These are phyloP conservation scores for Diadegma fenestrale DNA, from an alignment of 2,888 invertebrate species.

Conservation along the genomic window DNA sequence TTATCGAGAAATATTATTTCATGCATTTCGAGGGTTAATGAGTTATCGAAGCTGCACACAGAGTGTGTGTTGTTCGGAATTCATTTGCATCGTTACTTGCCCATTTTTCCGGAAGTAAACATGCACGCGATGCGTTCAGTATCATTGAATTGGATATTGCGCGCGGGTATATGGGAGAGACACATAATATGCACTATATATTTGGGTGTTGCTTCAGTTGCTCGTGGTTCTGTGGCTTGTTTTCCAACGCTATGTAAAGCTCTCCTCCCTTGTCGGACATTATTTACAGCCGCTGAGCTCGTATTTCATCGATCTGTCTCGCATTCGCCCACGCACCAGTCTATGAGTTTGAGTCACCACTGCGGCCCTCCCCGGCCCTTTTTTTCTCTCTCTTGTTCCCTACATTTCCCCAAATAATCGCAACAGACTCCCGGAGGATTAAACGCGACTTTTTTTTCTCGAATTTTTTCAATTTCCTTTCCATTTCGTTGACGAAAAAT, in stretches of 20 bases:
- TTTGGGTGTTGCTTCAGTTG: constrained; percentile 30
- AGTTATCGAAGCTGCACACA: constrained; percentile 12
- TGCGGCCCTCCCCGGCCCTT: not conserved
- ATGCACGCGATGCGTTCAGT: constrained; percentile 2
- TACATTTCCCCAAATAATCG: constrained; percentile 28
- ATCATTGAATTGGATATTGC: constrained; percentile 34
- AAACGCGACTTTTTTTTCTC: constrained; percentile 13
- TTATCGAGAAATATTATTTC: not conserved
- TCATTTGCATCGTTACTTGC: constrained; percentile 28
- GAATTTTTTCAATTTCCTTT: not conserved
- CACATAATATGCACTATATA: constrained; percentile 3
- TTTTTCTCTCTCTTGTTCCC: constrained; percentile 14
- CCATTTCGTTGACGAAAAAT: too few species aligned
- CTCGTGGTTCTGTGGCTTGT: not conserved
- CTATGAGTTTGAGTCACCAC: constrained; percentile 28
- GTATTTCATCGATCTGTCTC: constrained; percentile 70
- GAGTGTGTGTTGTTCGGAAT: not conserved
- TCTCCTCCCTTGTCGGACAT: constrained; percentile 60
- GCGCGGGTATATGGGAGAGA: not conserved
- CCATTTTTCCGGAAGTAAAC: constrained; percentile 1
- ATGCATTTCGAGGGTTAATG: not conserved
- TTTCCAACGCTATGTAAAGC: constrained; percentile 4
- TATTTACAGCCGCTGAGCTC: constrained; percentile 69
- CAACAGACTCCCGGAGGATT: constrained; percentile 18
- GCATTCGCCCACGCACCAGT: constrained; percentile 51